These are phyloP conservation scores for Hemicordylus capensis DNA, from an alignment of 2,113 vertebrate species.

Conservation along the genomic window DNA sequence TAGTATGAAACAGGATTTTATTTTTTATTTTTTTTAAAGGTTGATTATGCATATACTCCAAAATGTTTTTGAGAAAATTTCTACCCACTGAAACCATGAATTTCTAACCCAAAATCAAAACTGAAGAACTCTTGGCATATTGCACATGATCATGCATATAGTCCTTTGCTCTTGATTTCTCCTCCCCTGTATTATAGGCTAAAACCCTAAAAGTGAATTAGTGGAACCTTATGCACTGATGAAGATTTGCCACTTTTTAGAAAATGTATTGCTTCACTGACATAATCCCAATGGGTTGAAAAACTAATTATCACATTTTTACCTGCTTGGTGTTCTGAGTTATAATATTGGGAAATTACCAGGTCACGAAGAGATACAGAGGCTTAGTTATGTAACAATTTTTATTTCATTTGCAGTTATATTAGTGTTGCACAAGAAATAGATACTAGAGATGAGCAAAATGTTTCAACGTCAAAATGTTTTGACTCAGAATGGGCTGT, in stretches of 20 bases:
- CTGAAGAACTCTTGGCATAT: too few relatives aligned
- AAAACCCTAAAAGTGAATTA: not conserved
- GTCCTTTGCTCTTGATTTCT: not conserved
- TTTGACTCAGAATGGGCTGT: too few relatives aligned
- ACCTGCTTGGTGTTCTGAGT: constrained; percentile 20
- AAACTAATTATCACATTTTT: constrained; percentile 51
- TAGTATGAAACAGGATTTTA: too few relatives aligned
- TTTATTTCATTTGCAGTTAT: constrained; percentile 47
- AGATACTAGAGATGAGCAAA: too few relatives aligned
- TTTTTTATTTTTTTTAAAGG: too few relatives aligned
- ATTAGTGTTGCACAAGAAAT: constrained; percentile 50
- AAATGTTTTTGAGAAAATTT: not conserved
- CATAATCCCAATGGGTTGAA: constrained; percentile 45
- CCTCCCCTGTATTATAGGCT: not conserved
- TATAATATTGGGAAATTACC: constrained; percentile 40
- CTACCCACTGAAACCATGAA: not conserved
- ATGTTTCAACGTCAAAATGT: too few relatives aligned
- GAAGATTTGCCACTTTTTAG: constrained; percentile 15
- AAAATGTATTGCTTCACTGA: constrained; percentile 38
- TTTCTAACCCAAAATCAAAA: not conserved
- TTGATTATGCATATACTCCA: too few relatives aligned
- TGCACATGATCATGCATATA: not conserved
- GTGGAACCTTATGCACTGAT: not conserved
- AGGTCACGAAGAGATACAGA: constrained; percentile 43
- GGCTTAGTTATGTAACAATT: constrained; percentile 41